Percentiles rank a stretch among this genome's conserved stretches.
Evolutionary conservation across 2,888 invertebrate genomes (phyloP).

Genomic region (Salpingus planirostris): DNA sequence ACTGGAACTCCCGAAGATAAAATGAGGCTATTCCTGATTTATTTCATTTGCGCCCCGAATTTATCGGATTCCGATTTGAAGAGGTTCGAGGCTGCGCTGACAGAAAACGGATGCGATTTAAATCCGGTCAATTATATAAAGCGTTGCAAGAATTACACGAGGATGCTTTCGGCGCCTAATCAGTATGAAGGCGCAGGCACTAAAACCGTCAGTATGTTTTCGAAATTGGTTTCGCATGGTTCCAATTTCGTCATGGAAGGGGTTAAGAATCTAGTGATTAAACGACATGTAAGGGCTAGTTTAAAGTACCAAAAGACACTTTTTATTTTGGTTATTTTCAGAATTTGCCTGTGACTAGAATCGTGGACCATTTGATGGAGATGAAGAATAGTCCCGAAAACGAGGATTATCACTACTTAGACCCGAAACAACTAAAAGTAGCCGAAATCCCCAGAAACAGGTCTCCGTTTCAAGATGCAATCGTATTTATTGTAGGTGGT

Average conservation of each 20-base stretch:
- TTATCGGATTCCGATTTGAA: conserved; percentile 76
- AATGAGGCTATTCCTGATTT: conserved; percentile 85
- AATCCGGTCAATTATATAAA: conserved; percentile 81
- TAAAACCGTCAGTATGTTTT: conserved; percentile 96
- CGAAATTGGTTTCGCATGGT: conserved; percentile 92
- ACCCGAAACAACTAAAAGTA: conserved; percentile 86
- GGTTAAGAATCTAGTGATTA: conserved; percentile 96
- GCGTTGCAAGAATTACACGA: conserved; percentile 67
- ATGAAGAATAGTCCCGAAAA: conserved; percentile 66
- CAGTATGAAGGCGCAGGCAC: conserved; percentile 90
- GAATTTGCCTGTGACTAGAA: conserved; percentile 90
- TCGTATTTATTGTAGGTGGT: conserved; percentile 86
- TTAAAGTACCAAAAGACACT: background rate
- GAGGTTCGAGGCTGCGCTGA: conserved; percentile 70
- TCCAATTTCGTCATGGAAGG: conserved; percentile 99
- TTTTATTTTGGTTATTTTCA: conserved; percentile 33
- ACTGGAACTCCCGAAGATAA: conserved; percentile 88
- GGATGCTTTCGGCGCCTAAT: conserved; percentile 62
- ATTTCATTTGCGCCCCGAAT: conserved; percentile 75
- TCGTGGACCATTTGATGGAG: conserved; percentile 84
- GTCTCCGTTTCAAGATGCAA: conserved; percentile 74
- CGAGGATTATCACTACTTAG: conserved; percentile 87
- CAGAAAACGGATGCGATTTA: conserved; percentile 76
- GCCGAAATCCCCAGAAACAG: conserved; percentile 56
- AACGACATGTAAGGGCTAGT: conserved; percentile 89